Percentiles rank a stretch among this genome's conserved stretches.
Evolutionary conservation across 1,140 invertebrate genomes (phyloP).

Genomic region (Diuraphis noxia): DNA sequence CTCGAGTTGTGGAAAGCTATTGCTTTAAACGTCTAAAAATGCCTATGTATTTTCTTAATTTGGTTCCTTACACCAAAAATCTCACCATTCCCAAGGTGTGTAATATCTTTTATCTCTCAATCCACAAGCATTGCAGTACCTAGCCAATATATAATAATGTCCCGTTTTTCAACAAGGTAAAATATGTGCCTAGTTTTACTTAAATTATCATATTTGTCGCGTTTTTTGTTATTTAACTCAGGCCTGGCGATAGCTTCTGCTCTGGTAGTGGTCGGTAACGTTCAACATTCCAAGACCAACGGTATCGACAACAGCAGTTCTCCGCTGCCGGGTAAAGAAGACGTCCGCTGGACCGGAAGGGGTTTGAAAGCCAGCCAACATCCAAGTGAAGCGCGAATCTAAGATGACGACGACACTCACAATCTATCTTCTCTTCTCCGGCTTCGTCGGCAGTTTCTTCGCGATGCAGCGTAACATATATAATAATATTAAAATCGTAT

Average conservation of each 20-base stretch:
- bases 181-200: not conserved
- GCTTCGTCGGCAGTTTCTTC: not conserved
- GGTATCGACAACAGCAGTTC: conserved; percentile 33
- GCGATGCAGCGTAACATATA: not conserved
- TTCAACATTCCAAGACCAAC: conserved; percentile 34
- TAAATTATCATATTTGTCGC: not conserved
- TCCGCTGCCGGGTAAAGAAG: conserved; percentile 41
- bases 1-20: too few species aligned
- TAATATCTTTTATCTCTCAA: not conserved
- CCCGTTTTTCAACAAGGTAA: not conserved
- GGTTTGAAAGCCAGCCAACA: conserved; percentile 47
- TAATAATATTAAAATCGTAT: not conserved
- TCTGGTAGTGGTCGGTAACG: conserved; percentile 79
- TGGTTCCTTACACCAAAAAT: too few species aligned
- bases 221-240: not conserved
- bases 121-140: too few species aligned
- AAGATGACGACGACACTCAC: not conserved
- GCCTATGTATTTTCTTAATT: too few species aligned
- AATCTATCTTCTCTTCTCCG: not conserved
- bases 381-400: conserved; percentile 42
- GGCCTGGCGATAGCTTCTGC: conserved; percentile 83
- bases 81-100: too few species aligned
- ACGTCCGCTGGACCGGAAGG: conserved; percentile 39
- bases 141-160: not conserved
- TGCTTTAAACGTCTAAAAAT: too few species aligned